Evolutionary conservation across 1,140 invertebrate species (phyloP).

Genomic region (Drosophila guanche): DNA sequence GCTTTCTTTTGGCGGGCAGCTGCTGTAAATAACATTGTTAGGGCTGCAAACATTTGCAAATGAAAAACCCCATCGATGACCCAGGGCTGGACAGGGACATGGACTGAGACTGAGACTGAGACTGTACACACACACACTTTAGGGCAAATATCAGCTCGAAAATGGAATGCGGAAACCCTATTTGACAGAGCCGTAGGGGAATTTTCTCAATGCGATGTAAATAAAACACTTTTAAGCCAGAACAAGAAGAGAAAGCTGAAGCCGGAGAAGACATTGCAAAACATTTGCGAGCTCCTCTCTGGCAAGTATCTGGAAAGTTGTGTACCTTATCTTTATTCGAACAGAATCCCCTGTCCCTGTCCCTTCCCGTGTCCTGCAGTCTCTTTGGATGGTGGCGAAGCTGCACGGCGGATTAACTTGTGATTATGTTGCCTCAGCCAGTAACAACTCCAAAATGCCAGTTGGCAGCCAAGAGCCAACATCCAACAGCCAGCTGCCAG

Average conservation of each 20-base stretch:
- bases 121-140: no score
- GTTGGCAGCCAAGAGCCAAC: slow-evolving; percentile 15
- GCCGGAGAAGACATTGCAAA: slow-evolving; percentile 32
- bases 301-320: slow-evolving; percentile 50
- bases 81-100: not conserved
- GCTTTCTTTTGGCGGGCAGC: slow-evolving; percentile 39
- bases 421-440: slow-evolving; percentile 66
- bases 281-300: slow-evolving; percentile 31
- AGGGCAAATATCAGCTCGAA: no score
- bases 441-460: slow-evolving; percentile 14
- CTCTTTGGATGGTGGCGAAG: slow-evolving; percentile 54
- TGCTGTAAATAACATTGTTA: slow-evolving; percentile 65
- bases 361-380: slow-evolving; percentile 2
- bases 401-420: slow-evolving; percentile 77
- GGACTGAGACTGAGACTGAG: no score
- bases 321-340: slow-evolving; percentile 68
- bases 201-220: slow-evolving; percentile 28
- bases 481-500: no score
- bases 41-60: slow-evolving; percentile 31
- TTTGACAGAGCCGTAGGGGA: no score
- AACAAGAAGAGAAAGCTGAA: not conserved
- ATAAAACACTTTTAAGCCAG: slow-evolving; percentile 50
- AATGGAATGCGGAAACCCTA: no score
- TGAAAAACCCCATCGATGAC: slow-evolving; percentile 18
- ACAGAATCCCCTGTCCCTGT: slow-evolving; percentile 32